These are phyloP conservation scores for Julus scandinavius DNA, from an alignment of 2,888 invertebrate genomes.

Conservation along the genomic window DNA sequence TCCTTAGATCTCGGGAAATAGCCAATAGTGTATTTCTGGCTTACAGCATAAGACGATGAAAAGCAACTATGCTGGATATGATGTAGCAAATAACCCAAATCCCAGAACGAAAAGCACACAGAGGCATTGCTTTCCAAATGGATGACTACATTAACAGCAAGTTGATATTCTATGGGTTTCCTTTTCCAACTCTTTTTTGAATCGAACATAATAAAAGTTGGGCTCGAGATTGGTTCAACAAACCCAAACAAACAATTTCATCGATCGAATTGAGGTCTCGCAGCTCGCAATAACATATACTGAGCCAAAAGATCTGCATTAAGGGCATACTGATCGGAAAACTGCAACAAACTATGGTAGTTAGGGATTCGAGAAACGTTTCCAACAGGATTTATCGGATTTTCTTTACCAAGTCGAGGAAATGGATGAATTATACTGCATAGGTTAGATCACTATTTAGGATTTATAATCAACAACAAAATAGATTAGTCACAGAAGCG, in stretches of 20 bases:
- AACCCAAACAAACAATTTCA: conserved; percentile 28
- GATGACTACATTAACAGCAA: neutral
- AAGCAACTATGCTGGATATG: neutral
- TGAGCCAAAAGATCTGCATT: neutral
- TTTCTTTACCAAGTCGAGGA: neutral
- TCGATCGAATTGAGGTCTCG: neutral
- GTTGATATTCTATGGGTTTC: conserved; percentile 6
- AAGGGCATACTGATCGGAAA: neutral
- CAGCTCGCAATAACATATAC: neutral
- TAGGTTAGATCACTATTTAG: no score
- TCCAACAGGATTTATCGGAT: neutral
- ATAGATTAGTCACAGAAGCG: neutral
- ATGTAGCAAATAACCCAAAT: neutral
- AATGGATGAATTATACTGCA: neutral
- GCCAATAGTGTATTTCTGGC: neutral
- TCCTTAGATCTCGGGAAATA: neutral
- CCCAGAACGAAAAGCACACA: neutral
- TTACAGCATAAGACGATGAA: neutral
- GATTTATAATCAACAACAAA: neutral
- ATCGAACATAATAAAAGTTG: neutral
- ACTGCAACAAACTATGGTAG: neutral
- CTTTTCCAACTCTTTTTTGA: neutral
- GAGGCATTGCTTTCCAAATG: neutral
- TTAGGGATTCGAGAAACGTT: conserved; percentile 20
- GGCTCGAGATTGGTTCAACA: neutral